Evolutionary conservation across 2,888 invertebrate genomes (phyloP).

Genomic region (Eurytoma californica): DNA sequence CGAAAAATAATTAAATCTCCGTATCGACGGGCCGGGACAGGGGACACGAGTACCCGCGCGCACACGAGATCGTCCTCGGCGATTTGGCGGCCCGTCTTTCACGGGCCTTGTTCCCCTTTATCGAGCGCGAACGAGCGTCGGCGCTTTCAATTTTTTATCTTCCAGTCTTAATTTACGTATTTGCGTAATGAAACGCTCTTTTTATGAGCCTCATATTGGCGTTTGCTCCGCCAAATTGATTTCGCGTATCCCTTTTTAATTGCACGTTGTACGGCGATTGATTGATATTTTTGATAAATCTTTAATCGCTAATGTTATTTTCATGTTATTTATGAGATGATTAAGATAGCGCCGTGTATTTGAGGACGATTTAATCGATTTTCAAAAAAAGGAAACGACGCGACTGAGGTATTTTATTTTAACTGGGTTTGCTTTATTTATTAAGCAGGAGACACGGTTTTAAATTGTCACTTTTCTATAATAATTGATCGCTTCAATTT

Average conservation of each 20-base stretch:
- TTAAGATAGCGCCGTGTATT: constrained; percentile 28
- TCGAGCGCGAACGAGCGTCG: neutral
- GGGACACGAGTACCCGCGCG: constrained; percentile 12
- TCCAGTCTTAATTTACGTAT: constrained; percentile 11
- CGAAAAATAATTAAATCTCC: constrained; percentile 42
- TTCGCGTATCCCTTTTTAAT: constrained; percentile 33
- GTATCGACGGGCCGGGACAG: constrained; percentile 31
- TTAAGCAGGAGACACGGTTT: too few relatives aligned
- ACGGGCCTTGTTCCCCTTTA: constrained; percentile 2
- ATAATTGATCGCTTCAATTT: too few relatives aligned
- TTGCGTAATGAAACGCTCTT: constrained; percentile 31
- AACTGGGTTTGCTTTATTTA: too few relatives aligned
- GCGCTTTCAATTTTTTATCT: constrained; percentile 28
- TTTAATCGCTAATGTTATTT: constrained; percentile 13
- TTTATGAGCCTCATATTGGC: constrained; percentile 1
- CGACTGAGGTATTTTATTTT: neutral
- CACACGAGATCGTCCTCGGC: constrained; percentile 7
- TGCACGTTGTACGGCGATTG: neutral
- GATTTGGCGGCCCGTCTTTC: constrained; percentile 15
- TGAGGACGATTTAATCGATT: constrained; percentile 25
- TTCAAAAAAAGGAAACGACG: neutral
- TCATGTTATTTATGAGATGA: constrained; percentile 17
- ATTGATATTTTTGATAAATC: constrained; percentile 28
- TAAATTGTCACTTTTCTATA: too few relatives aligned
- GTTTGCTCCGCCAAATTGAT: constrained; percentile 21